Evolutionary conservation across 2,113 vertebrate genomes (phyloP).

Genomic region (Cynopterus brachyotis): DNA sequence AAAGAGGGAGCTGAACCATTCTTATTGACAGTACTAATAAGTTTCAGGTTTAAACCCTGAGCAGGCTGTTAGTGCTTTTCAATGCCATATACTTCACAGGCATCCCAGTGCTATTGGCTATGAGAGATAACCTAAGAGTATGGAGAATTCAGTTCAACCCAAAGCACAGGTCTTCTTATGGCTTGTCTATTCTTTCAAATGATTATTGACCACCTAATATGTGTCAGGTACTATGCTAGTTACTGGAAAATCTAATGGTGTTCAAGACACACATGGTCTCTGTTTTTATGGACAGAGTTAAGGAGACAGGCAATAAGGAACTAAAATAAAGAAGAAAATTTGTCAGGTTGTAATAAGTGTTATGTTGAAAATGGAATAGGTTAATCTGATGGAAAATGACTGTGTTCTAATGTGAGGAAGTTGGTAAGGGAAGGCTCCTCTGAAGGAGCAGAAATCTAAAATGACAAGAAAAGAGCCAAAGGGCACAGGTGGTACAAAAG

Average conservation of each 20-base stretch:
- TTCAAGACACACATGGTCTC: not conserved
- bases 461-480: not conserved
- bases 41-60: not conserved
- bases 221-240: not conserved
- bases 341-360: not conserved
- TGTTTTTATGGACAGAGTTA: not conserved
- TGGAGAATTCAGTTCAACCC: not conserved
- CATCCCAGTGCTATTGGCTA: not conserved
- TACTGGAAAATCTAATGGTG: not conserved
- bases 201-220: not conserved
- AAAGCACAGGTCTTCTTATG: not conserved
- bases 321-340: not conserved
- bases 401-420: not conserved
- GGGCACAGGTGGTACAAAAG: not conserved
- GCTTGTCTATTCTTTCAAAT: conserved; percentile 14
- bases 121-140: not conserved
- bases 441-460: conserved; percentile 1
- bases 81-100: not conserved
- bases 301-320: not conserved
- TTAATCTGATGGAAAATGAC: not conserved
- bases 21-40: not conserved
- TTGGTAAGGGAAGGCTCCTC: not conserved
- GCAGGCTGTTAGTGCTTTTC: not conserved
- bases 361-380: not conserved
- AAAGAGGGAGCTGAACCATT: not conserved